Evolutionary conservation across 1,140 invertebrate genomes (phyloP).

Genomic region (Bombus huntii): DNA sequence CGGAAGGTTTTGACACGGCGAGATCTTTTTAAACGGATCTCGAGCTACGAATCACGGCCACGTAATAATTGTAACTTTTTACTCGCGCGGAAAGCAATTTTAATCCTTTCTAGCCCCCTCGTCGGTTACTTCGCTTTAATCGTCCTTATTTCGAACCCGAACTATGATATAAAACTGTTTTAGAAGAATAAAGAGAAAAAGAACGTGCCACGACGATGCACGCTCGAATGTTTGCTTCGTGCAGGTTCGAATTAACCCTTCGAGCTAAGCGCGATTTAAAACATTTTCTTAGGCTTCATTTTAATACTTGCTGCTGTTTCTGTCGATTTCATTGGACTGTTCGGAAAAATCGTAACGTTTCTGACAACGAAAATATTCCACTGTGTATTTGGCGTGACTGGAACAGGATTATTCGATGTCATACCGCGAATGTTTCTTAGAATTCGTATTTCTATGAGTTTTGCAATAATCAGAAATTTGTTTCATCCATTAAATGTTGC

Average conservation of each 20-base stretch:
- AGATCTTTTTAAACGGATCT: neutral
- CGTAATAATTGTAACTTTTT: slow-evolving; percentile 4
- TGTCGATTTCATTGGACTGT: neutral
- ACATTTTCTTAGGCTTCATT: neutral
- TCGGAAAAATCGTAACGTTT: neutral
- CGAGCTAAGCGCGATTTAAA: too few relatives aligned
- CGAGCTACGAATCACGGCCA: neutral
- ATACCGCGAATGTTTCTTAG: neutral
- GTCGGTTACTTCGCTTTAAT: slow-evolving; percentile 2
- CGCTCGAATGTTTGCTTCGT: neutral
- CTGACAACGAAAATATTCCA: neutral
- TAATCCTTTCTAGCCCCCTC: neutral
- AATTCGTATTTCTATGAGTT: neutral
- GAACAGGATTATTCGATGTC: neutral
- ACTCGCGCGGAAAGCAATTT: neutral
- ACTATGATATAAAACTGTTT: slow-evolving; percentile 5
- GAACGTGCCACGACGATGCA: neutral
- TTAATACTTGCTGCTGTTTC: neutral
- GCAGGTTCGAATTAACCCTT: neutral
- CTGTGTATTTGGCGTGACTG: neutral
- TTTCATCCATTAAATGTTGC: neutral
- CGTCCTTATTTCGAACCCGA: neutral
- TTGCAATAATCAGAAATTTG: neutral
- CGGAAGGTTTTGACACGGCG: neutral
- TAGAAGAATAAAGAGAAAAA: neutral